Evolutionary conservation across 2,113 vertebrate species (phyloP), one percentile per base, ranked within the genome.

Genomic region (Centropristis striata): DNA sequence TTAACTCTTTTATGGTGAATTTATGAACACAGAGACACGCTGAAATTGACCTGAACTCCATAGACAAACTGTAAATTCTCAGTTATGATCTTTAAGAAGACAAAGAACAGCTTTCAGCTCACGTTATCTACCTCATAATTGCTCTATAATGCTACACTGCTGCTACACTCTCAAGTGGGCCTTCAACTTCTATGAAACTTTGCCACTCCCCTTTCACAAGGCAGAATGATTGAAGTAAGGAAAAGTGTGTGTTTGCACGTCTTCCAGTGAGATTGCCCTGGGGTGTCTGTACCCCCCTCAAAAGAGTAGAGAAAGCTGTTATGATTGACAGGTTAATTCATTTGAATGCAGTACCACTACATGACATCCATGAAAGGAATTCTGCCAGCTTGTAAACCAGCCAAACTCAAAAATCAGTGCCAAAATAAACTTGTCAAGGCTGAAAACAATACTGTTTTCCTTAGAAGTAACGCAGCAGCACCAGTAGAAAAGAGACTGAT

Each of bases 401-500:
- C 37, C 60, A 66, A 32, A 15, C n/a, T 75, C 16, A 66, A 51
- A 68, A 47, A 76, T 70, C 51, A n/a, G 12, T 61, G 58, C 63
- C 68, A 85, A 83, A 57, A 78, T 68, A 46, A 78, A 59, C 55
- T 36, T 64, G 11, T 54, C 37, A 86, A 2, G 8, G 4, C 28
- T 70, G 44, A 51, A 65, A 77, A 71, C 70, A 63, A 18, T 27
- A 18, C 20, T 25, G 41, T 57, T 64, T 78, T 70, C 18, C 80
- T 53, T 59, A 25, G 75, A 78, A 75, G 79, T 66, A 75, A 75
- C 7, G 51, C 65, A 68, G 60, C 15, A 84, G 37, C 75, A 75
- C 36, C 27, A 66, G 46, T 23, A 54, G 14, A 51, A 53, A 60
- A 57, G 37, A 72, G 27, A 15, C 1, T 54, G 54, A 70, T 78